Conservation (phyloP, 2,888 invertebrate genomes). For the Callyntrura guangdongensis region DNA sequence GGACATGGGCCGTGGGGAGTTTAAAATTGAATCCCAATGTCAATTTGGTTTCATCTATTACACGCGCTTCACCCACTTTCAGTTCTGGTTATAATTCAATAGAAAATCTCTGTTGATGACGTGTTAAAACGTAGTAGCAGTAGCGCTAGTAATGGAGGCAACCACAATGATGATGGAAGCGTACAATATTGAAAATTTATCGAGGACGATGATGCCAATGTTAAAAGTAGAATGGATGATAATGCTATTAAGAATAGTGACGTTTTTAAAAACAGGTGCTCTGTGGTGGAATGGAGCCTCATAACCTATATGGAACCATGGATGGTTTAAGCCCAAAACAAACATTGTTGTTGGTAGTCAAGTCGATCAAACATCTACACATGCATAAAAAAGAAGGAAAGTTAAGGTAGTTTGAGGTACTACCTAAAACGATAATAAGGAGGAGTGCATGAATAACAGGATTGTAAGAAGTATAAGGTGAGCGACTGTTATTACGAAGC, state of each 20-base stretch:
- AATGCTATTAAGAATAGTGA: too few relatives aligned
- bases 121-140: too few relatives aligned
- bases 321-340: neutral
- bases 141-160: neutral
- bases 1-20: too few relatives aligned
- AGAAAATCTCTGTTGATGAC: too few relatives aligned
- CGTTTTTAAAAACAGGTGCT: neutral
- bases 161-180: neutral
- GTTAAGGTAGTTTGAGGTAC: too few relatives aligned
- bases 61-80: too few relatives aligned
- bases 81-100: too few relatives aligned
- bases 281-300: neutral
- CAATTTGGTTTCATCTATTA: too few relatives aligned
- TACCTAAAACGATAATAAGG: neutral
- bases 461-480: neutral
- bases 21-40: too few relatives aligned
- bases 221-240: too few relatives aligned
- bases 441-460: neutral
- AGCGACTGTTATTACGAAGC: neutral
- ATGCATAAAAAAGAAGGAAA: neutral
- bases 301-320: neutral
- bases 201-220: too few relatives aligned
- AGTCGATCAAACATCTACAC: conserved; percentile 39
- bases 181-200: too few relatives aligned
- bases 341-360: neutral